Conservation (phyloP, 2,113 vertebrate species). For the Craseonycteris thonglongyai region DNA sequence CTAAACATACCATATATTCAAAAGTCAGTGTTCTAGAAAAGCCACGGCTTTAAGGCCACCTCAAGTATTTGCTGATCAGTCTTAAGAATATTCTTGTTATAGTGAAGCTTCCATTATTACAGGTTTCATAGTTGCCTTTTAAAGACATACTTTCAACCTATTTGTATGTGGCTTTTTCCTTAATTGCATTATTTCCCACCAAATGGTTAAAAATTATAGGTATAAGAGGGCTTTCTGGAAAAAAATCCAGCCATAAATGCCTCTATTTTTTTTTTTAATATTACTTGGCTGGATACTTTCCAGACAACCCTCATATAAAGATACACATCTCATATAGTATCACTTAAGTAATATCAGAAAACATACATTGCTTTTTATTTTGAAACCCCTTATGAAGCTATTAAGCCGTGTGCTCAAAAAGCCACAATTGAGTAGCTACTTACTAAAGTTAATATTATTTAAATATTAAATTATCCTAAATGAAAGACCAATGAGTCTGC, state of each 20-base stretch:
- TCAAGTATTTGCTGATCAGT: background rate
- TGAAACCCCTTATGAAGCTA: background rate
- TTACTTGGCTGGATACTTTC: too few relatives aligned
- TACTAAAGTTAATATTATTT: background rate
- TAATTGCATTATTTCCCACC: background rate
- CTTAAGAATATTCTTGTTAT: background rate
- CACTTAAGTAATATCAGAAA: background rate
- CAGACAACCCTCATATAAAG: too few relatives aligned
- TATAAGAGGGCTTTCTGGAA: too few relatives aligned
- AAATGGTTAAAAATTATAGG: background rate
- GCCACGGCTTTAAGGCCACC: background rate
- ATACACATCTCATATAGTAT: background rate
- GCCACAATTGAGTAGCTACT: background rate
- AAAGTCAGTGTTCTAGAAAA: background rate
- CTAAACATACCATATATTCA: background rate
- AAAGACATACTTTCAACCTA: background rate
- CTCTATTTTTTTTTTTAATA: too few relatives aligned
- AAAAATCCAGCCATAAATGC: too few relatives aligned
- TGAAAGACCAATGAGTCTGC: background rate
- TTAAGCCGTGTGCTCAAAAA: background rate
- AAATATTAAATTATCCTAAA: background rate
- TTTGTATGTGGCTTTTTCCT: background rate
- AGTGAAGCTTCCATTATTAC: background rate
- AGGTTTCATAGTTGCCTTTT: background rate
- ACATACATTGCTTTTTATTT: background rate